Percentiles rank a stretch among this genome's conserved stretches.
Evolutionary conservation across 35 echinoderm and acorn worm species (phyloP).

Genomic region (Chiridota heheva): DNA sequence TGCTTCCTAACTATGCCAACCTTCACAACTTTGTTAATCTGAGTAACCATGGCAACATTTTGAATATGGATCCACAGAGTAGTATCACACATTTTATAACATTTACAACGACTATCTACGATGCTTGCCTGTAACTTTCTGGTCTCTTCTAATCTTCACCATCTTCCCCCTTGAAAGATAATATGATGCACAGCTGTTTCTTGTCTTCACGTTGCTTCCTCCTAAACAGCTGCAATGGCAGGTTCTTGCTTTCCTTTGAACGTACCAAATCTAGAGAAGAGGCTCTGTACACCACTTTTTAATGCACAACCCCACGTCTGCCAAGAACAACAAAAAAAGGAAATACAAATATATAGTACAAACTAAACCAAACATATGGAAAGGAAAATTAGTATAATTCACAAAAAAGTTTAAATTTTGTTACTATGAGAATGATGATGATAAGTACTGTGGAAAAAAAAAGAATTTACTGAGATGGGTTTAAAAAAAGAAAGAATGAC

Average conservation of each 20-base stretch:
- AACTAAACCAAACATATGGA: neutral
- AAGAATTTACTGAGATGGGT: neutral
- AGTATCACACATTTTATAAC: too few species aligned
- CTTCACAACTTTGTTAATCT: too few species aligned
- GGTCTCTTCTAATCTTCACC: too few species aligned
- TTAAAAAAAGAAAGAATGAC: neutral
- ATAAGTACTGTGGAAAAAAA: neutral
- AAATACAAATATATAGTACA: neutral
- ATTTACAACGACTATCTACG: too few species aligned
- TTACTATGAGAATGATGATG: neutral
- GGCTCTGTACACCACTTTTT: conserved; percentile 72
- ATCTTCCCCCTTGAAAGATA: too few species aligned
- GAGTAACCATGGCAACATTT: too few species aligned
- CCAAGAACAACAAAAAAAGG: conserved; percentile 28
- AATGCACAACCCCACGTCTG: conserved; percentile 94
- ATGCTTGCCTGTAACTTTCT: too few species aligned
- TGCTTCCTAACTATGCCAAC: too few species aligned
- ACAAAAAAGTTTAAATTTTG: neutral
- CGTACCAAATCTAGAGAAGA: conserved; percentile 63
- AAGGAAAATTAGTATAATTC: neutral
- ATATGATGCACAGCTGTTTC: too few species aligned
- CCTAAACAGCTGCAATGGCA: conserved; percentile 77
- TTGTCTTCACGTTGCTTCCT: neutral
- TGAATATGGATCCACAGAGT: too few species aligned
- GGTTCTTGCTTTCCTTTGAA: conserved; percentile 60